phyloP scores from a whole-genome alignment of 2,113 vertebrate genomes.

The Dromaius novaehollandiae region DNA sequence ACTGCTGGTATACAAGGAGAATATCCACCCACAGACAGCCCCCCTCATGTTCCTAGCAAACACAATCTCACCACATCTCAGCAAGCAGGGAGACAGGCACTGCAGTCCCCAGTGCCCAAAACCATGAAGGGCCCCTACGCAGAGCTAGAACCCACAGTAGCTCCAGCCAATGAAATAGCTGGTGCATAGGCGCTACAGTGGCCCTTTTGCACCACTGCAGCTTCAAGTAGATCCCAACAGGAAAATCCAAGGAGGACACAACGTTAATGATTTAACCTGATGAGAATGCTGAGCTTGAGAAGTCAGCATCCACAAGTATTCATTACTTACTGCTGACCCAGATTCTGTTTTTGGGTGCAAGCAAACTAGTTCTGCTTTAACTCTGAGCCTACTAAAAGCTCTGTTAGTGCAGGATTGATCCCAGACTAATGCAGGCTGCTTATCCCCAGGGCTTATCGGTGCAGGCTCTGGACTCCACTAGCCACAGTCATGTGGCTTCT shows the following conservation, averaged over 20 bases:
- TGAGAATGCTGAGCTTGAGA: neutral
- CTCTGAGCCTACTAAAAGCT: neutral
- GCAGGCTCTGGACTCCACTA: neutral
- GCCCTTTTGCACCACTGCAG: fast-evolving
- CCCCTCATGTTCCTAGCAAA: neutral
- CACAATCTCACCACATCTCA: neutral
- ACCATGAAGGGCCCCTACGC: fast-evolving
- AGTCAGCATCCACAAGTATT: neutral
- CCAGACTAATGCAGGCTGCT: neutral
- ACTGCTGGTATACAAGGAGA: neutral
- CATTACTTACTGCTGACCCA: neutral
- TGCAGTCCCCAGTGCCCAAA: neutral
- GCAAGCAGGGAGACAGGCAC: neutral
- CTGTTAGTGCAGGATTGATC: neutral
- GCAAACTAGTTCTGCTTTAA: neutral
- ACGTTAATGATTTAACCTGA: neutral
- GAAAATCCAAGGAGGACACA: neutral
- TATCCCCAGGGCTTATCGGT: neutral
- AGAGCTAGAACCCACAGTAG: neutral
- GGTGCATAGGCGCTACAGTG: fast-evolving
- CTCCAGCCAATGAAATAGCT: fast-evolving
- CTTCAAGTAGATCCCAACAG: neutral
- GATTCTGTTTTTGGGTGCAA: neutral
- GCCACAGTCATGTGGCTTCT: neutral
- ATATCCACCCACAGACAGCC: fast-evolving